phyloP scores from a whole-genome alignment of 2,113 vertebrate species.

The Salvator merianae region DNA sequence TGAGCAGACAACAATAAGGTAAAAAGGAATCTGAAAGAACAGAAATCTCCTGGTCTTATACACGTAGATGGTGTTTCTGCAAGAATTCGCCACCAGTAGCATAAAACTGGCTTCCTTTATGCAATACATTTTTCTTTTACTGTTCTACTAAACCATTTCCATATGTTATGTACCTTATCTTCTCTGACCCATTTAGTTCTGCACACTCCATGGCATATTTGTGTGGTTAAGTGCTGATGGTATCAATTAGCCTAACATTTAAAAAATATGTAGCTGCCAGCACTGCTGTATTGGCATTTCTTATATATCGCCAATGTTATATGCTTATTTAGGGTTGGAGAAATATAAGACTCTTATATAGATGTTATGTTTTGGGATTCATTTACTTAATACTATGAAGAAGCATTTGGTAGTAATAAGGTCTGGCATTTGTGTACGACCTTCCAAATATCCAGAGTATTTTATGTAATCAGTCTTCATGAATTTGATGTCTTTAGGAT shows the following conservation, averaged over 20 bases:
- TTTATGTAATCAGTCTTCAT: neutral
- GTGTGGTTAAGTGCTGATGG: neutral
- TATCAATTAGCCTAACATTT: neutral
- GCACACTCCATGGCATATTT: slow-evolving; percentile 4
- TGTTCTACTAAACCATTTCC: slow-evolving; percentile 32
- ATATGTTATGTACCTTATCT: slow-evolving; percentile 39
- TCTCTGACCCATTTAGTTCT: slow-evolving; percentile 39
- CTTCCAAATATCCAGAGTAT: neutral
- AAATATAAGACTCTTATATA: neutral
- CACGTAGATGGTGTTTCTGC: slow-evolving; percentile 27
- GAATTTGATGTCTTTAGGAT: too few species aligned
- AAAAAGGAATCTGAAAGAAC: slow-evolving; percentile 22
- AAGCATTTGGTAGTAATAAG: neutral
- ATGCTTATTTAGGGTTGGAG: neutral
- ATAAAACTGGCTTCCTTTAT: slow-evolving; percentile 58
- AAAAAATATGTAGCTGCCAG: slow-evolving; percentile 5
- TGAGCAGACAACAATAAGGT: slow-evolving; percentile 27
- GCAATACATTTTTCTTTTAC: slow-evolving; percentile 39
- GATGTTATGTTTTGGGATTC: neutral
- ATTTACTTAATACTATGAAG: neutral
- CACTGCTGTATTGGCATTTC: neutral
- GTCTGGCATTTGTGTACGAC: neutral
- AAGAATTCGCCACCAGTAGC: slow-evolving; percentile 54
- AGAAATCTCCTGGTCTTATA: neutral
- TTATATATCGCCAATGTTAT: neutral